A percentile compares a stretch with the other conserved stretches of the same genome.
These are phyloP conservation scores for Colossoma macropomum DNA, from an alignment of 2,113 vertebrate species.

Conservation along the genomic window DNA sequence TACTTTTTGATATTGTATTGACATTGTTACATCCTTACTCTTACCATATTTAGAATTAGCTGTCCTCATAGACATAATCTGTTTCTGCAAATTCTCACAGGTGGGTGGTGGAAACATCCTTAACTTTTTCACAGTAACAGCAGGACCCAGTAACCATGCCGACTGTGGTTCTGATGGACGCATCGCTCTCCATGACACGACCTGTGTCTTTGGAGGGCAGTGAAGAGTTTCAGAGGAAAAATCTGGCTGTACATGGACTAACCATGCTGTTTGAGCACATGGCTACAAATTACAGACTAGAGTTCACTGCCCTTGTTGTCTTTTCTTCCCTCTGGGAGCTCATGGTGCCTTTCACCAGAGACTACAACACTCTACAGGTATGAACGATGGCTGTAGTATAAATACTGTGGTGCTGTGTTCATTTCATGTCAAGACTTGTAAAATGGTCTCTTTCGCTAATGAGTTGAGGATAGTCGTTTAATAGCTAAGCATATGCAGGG, in stretches of 20 bases:
- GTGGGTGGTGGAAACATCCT: background rate
- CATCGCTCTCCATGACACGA: constrained; percentile 97
- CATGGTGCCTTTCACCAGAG: constrained; percentile 95
- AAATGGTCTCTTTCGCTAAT: background rate
- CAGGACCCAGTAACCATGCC: constrained; percentile 81
- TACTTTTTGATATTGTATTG: background rate
- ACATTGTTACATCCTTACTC: background rate
- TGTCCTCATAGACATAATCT: background rate
- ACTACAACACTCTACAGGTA: constrained; percentile 97
- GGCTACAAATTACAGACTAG: constrained; percentile 96
- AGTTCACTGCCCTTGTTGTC: constrained; percentile 92
- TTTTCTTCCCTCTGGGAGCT: constrained; percentile 97
- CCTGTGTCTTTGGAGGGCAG: constrained; percentile 89
- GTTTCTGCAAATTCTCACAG: constrained; percentile 2
- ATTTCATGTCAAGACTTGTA: background rate
- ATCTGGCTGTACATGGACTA: constrained; percentile 92
- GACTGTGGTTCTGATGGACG: constrained; percentile 96
- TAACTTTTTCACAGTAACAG: constrained; percentile 7
- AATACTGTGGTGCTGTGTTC: no score
- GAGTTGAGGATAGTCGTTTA: no score
- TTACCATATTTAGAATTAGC: background rate
- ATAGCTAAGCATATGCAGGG: no score
- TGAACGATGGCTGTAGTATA: no score
- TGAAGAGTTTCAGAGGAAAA: constrained; percentile 95
- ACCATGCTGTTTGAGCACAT: constrained; percentile 99